These are phyloP conservation scores for Budorcas taxicolor DNA, from an alignment of 2,113 vertebrate species.

Conservation along the genomic window DNA sequence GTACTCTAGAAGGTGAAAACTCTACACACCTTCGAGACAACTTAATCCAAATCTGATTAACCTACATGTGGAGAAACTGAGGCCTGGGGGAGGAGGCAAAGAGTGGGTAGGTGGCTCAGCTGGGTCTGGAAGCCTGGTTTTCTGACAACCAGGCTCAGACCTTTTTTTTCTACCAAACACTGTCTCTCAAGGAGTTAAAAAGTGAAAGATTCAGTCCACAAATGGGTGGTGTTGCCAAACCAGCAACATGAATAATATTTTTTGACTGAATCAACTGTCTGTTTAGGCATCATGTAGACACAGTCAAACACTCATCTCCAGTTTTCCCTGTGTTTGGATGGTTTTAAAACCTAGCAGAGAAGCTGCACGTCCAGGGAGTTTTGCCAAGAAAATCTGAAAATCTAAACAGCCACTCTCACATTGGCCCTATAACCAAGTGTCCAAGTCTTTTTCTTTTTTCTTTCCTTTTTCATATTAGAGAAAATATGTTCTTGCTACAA, in stretches of 20 bases:
- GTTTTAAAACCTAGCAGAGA: constrained; percentile 58
- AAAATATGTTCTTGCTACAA: constrained; percentile 28
- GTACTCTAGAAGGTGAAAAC: neutral
- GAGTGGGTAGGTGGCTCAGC: neutral
- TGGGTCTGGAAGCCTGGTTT: neutral
- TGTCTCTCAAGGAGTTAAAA: constrained; percentile 46
- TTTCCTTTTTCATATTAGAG: neutral
- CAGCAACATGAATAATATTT: constrained; percentile 62
- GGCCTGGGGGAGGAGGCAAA: fast-evolving
- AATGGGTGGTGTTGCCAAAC: constrained; percentile 27
- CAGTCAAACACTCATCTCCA: constrained; percentile 48
- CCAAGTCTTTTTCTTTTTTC: neutral
- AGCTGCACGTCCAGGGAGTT: constrained; percentile 22
- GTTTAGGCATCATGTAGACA: constrained; percentile 55
- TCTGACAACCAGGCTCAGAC: neutral
- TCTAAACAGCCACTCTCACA: constrained; percentile 49
- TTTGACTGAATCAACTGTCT: constrained; percentile 59
- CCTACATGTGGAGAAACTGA: neutral
- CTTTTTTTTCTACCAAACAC: neutral
- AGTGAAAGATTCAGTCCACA: constrained; percentile 25
- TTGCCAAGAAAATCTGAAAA: constrained; percentile 57
- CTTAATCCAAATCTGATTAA: neutral
- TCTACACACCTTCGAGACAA: neutral
- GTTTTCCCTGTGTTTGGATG: constrained; percentile 52
- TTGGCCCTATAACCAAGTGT: constrained; percentile 9